phyloP scores from a whole-genome alignment of 2,113 vertebrate genomes.

The Rousettus leschenaultii region DNA sequence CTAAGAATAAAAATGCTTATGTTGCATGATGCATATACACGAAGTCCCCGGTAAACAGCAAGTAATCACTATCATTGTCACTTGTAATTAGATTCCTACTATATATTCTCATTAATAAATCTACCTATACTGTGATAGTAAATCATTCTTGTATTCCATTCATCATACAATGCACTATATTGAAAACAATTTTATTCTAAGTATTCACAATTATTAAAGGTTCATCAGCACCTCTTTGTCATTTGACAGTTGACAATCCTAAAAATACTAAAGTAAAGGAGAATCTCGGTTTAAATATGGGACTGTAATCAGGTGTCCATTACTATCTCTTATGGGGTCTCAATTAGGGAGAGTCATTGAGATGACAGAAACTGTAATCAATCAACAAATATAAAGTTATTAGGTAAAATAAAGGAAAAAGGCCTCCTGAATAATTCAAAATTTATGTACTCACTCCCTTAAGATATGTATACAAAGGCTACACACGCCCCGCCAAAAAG shows the following conservation, averaged over 20 bases:
- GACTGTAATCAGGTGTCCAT: not conserved
- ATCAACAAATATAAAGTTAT: not conserved
- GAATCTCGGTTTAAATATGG: not conserved
- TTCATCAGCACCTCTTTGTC: not conserved
- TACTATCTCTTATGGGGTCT: not conserved
- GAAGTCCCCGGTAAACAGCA: not conserved
- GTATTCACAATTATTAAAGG: not conserved
- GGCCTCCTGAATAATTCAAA: not conserved
- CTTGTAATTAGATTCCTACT: not conserved
- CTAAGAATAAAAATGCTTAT: not conserved
- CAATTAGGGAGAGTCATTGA: not conserved
- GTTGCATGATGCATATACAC: not conserved
- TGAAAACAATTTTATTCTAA: conserved; percentile 2
- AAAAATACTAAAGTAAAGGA: not conserved
- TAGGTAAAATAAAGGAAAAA: not conserved
- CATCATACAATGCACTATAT: not conserved
- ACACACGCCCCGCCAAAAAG: not conserved
- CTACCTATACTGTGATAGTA: not conserved
- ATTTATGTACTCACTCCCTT: not conserved
- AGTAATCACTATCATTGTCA: not conserved
- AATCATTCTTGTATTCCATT: not conserved
- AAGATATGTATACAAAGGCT: not conserved
- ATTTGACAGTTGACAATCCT: not conserved
- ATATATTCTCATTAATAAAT: not conserved
- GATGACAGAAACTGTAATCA: not conserved